Evolutionary conservation across 2,888 invertebrate genomes (phyloP).

Genomic region (Dynastes hyllus): DNA sequence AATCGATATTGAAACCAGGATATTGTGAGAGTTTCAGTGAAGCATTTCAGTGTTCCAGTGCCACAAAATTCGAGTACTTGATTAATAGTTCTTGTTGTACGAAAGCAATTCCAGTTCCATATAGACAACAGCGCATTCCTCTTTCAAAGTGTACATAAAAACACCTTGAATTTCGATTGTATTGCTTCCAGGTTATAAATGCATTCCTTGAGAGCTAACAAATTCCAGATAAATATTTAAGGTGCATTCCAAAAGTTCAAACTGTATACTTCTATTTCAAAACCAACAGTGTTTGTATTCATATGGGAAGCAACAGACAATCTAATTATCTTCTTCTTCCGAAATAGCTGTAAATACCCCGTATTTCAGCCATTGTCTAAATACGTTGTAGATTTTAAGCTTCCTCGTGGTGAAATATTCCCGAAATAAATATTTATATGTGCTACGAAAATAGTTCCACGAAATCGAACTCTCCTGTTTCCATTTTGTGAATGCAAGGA

Average conservation of each 20-base stretch:
- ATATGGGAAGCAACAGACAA: background rate
- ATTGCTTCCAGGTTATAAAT: background rate
- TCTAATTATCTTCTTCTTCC: background rate
- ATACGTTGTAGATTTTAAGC: conserved; percentile 11
- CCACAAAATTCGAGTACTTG: no score
- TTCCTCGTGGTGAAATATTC: conserved; percentile 30
- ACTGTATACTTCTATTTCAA: background rate
- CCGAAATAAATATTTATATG: conserved; percentile 33
- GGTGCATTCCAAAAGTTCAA: conserved; percentile 3
- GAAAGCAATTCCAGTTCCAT: background rate
- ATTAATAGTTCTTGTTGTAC: no score
- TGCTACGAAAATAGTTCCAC: conserved; percentile 27
- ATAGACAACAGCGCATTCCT: background rate
- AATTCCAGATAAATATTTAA: background rate
- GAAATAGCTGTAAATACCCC: background rate
- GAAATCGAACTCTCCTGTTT: background rate
- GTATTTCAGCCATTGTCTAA: conserved; percentile 19
- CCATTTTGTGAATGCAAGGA: background rate
- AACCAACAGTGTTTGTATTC: background rate
- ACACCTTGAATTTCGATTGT: background rate
- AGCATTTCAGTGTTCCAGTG: no score
- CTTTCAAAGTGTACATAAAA: background rate
- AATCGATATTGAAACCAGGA: no score
- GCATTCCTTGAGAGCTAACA: background rate
- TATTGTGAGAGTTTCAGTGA: no score